These are phyloP conservation scores for Mylabris phalerata DNA, from an alignment of 1,140 invertebrate genomes.

Conservation along the genomic window DNA sequence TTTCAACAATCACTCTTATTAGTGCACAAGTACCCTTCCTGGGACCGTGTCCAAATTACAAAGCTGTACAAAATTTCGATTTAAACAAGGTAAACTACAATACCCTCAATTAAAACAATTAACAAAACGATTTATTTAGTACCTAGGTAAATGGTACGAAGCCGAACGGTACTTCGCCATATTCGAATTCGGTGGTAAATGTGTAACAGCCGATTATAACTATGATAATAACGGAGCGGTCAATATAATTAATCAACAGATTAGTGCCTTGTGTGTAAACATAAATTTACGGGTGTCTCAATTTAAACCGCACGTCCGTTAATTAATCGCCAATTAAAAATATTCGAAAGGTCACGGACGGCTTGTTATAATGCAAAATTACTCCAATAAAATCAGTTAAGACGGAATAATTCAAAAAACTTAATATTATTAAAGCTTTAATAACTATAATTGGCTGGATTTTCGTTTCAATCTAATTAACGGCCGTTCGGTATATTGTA, in stretches of 20 bases:
- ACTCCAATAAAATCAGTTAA: no score
- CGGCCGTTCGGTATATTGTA: no score
- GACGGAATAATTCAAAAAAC: no score
- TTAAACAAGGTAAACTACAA: slow-evolving; percentile 44
- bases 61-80: slow-evolving; percentile 54
- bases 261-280: slow-evolving; percentile 51
- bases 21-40: slow-evolving; percentile 55
- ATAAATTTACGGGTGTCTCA: background rate
- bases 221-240: slow-evolving; percentile 52
- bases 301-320: no score
- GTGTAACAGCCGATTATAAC: slow-evolving; percentile 62
- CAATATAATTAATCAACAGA: slow-evolving; percentile 56
- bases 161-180: slow-evolving; percentile 66
- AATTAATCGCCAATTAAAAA: no score
- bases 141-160: slow-evolving; percentile 73
- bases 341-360: no score
- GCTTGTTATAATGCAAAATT: no score
- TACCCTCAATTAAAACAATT: background rate
- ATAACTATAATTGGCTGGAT: no score
- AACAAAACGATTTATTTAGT: slow-evolving; percentile 46
- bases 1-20: background rate
- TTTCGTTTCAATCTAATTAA: no score
- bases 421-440: no score
- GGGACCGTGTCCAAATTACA: slow-evolving; percentile 57
- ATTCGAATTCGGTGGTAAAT: slow-evolving; percentile 69